Base-by-base conservation (phyloP, 2,888 invertebrate species). In the Penaeus monodon region DNA sequence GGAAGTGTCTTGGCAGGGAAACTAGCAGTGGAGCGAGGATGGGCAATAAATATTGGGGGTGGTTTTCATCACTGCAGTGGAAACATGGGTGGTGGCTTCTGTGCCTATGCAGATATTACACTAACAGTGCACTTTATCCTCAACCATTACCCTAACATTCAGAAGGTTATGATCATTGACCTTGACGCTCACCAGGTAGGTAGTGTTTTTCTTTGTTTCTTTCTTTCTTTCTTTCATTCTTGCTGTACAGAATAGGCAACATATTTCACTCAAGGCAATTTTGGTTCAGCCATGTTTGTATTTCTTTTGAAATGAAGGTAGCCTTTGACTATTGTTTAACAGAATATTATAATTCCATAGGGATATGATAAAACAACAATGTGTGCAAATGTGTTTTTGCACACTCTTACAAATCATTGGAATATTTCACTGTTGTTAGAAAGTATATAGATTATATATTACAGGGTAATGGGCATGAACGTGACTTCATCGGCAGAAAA, bases 31-130 rank as follows among this genome's bases (percentile, higher is more conserved):
- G 95, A 96, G 90, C 93, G 95, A 68, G 97, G 97, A 4, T 97
- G 97, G 97, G 95, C 97, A 0, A 96, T 98, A 89, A 98, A 98
- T 92, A 94, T 98, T 44, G 98, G 97, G 0, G 98, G 97, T 22
- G 97, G 97, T 0, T 98, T 98, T 92, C 97, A 98, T 92, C 97
- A 98, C 92, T 97, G 97, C 92, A 95, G 95, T 90, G 94, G 94
- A 0, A 93, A 94, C 85, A 93, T 93, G 86, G 97, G 97, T 4
- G 97, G 96, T 0, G 97, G 98, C 0, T 98, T 98, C 93, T 98
- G 97, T 92, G 95, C 96, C 0, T 98, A 97, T 92, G 97, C 97
- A 0, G 97, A 97, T 92, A 97, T 98, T 80, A 96, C 97, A 0
- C 93, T 98, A 90, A 93, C 96, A 20, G 94, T 97, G 76, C 93